These are phyloP conservation scores for Vanacampus margaritifer DNA, from an alignment of 2,113 vertebrate genomes.

Conservation along the genomic window DNA sequence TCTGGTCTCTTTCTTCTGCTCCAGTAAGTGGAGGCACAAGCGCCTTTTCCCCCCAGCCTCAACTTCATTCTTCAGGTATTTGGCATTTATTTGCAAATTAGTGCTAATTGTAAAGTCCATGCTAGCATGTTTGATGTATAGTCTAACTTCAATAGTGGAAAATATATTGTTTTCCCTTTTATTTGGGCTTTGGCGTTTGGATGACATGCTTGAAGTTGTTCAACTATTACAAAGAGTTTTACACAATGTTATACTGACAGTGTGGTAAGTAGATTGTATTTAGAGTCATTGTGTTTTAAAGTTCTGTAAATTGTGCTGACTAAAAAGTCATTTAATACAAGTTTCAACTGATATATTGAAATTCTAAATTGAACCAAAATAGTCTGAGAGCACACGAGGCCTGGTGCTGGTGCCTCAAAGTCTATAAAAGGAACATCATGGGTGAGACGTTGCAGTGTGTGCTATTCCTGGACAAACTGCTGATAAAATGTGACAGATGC, in stretches of 20 bases:
- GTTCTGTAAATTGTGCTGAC: neutral
- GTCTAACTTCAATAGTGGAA: neutral
- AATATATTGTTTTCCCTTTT: neutral
- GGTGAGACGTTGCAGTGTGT: constrained; percentile 57
- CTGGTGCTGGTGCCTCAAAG: constrained; percentile 59
- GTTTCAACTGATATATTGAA: neutral
- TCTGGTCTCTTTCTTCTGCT: constrained; percentile 68
- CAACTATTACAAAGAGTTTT: neutral
- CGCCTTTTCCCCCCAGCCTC: constrained; percentile 57
- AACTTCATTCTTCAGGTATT: constrained; percentile 63
- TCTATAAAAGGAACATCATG: constrained; percentile 90
- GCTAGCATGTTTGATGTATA: neutral
- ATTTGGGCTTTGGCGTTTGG: neutral
- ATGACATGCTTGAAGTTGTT: neutral
- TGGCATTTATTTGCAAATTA: constrained; percentile 7
- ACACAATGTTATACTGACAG: neutral
- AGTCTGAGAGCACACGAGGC: constrained; percentile 43
- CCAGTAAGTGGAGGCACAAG: constrained; percentile 69
- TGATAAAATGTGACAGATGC: constrained; percentile 94
- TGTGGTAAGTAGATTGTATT: neutral
- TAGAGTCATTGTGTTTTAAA: neutral
- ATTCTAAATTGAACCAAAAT: neutral
- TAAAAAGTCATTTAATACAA: neutral
- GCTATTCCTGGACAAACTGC: constrained; percentile 87
- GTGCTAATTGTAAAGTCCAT: neutral